Percentiles rank a stretch among this genome's conserved stretches.
These are phyloP conservation scores for Cephus pulcher DNA, from an alignment of 2,888 invertebrate species.

Conservation along the genomic window DNA sequence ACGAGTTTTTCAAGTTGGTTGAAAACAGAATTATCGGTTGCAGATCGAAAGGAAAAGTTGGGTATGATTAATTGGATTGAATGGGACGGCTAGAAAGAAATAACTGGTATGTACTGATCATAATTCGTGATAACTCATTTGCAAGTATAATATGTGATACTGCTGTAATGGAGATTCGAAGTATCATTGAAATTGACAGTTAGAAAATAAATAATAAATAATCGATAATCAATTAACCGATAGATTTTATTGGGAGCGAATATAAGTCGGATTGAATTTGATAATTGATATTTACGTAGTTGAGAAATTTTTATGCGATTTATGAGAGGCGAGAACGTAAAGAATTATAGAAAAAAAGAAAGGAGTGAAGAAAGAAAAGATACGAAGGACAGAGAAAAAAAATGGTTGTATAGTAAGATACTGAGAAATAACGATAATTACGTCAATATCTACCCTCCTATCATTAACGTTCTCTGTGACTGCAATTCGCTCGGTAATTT, in stretches of 20 bases:
- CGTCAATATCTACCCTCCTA: constrained; percentile 10
- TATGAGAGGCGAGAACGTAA: neutral
- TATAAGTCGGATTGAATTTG: neutral
- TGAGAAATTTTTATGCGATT: neutral
- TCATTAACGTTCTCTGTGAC: constrained; percentile 52
- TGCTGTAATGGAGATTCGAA: constrained; percentile 1
- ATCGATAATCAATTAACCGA: neutral
- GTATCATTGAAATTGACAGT: constrained; percentile 2
- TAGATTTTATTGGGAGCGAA: neutral
- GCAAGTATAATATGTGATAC: constrained; percentile 10
- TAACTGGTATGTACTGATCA: constrained; percentile 15
- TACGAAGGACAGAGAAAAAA: neutral
- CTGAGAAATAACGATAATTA: neutral
- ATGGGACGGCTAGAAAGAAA: constrained; percentile 15
- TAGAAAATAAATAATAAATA: neutral
- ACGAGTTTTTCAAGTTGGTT: neutral
- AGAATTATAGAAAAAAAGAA: neutral
- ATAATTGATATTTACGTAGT: neutral
- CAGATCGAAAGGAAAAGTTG: neutral
- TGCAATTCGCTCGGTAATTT: constrained; percentile 49
- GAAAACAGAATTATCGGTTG: neutral
- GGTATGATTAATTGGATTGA: constrained; percentile 17
- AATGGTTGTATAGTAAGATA: neutral
- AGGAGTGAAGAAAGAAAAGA: neutral
- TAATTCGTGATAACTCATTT: constrained; percentile 16